Evolutionary conservation across 2,113 vertebrate genomes (phyloP).

Genomic region (Thalassoma bifasciatum): DNA sequence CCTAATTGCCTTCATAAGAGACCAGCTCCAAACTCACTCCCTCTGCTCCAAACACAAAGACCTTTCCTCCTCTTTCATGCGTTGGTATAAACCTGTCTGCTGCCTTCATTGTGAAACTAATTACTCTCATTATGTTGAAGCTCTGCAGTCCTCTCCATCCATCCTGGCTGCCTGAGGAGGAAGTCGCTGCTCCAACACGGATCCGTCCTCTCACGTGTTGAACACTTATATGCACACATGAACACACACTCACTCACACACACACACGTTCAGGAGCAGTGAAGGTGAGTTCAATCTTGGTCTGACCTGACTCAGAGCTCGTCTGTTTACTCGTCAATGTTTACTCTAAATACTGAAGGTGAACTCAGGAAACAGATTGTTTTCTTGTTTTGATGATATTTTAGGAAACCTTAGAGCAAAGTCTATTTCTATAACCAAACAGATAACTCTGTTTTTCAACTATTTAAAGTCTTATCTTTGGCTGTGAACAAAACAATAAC

Average conservation of each 20-base stretch:
- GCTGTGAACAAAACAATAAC: background rate
- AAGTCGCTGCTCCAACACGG: background rate
- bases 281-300: background rate
- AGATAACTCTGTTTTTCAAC: background rate
- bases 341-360: background rate
- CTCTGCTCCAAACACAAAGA: conserved; percentile 3
- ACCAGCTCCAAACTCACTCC: background rate
- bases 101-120: conserved; percentile 12
- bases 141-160: conserved; percentile 2
- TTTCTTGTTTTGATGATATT: background rate
- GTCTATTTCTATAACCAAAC: background rate
- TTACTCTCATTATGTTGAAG: conserved; percentile 20
- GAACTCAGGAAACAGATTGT: background rate
- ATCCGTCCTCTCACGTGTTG: conserved; percentile 9
- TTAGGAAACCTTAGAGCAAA: background rate
- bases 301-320: background rate
- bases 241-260: background rate
- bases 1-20: conserved; percentile 9
- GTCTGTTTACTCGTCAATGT: conserved; percentile 2
- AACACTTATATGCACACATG: background rate
- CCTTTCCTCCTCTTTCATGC: conserved; percentile 7
- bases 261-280: background rate
- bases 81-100: background rate
- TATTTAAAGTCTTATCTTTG: background rate
- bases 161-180: background rate